Evolutionary conservation across 1,140 invertebrate genomes (phyloP).

Genomic region (Lamellibrachia luymesi): DNA sequence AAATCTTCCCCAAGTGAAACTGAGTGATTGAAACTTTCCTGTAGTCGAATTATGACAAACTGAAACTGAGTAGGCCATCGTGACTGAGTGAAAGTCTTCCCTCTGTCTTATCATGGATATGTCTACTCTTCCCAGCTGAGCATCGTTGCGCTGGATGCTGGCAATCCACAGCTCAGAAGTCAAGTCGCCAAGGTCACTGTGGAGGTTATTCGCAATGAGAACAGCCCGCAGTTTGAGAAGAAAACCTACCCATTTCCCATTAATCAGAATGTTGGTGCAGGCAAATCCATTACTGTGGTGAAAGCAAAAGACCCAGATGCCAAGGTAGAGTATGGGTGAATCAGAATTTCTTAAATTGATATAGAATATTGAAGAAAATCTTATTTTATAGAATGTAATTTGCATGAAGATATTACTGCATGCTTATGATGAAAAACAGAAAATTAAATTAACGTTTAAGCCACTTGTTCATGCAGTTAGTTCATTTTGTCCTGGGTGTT

Average conservation of each 20-base stretch:
- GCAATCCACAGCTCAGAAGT: slow-evolving; percentile 15
- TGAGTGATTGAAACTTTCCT: not conserved
- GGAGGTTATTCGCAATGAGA: slow-evolving; percentile 36
- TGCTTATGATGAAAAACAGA: too few relatives aligned
- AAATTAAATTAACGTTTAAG: too few relatives aligned
- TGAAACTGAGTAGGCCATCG: not conserved
- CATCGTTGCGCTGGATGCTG: slow-evolving; percentile 14
- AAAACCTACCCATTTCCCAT: slow-evolving; percentile 27
- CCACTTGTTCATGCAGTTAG: too few relatives aligned
- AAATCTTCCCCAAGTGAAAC: not conserved
- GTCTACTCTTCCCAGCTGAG: slow-evolving; percentile 11
- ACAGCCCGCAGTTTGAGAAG: slow-evolving; percentile 36
- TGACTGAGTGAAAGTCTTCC: not conserved
- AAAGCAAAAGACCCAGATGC: slow-evolving; percentile 36
- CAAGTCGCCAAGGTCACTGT: slow-evolving; percentile 36
- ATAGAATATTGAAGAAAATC: not conserved
- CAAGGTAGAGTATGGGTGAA: not conserved
- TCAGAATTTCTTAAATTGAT: not conserved
- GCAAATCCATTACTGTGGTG: slow-evolving; percentile 33
- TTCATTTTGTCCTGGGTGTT: too few relatives aligned
- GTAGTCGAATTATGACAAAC: not conserved
- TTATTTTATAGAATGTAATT: too few relatives aligned
- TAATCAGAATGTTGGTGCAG: slow-evolving; percentile 30
- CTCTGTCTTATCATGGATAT: not conserved
- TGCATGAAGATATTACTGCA: too few relatives aligned